phyloP scores from a whole-genome alignment of 2,888 invertebrate genomes.

The Diarsia brunnea region DNA sequence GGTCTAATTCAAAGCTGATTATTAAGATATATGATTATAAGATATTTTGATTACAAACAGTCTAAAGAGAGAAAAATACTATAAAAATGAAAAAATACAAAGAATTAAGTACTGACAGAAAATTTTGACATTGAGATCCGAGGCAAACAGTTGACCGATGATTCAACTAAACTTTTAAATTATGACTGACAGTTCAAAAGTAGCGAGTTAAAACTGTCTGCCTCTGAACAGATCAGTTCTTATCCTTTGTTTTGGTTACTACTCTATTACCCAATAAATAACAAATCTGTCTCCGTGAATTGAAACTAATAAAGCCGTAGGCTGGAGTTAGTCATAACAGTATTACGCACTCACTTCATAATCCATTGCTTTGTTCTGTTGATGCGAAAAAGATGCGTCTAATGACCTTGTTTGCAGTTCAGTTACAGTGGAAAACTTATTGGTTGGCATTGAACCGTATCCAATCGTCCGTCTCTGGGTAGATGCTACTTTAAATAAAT shows the following conservation, averaged over 20 bases:
- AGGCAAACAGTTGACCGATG: neutral
- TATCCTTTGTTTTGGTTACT: slow-evolving; percentile 47
- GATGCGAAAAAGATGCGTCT: neutral
- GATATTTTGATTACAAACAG: neutral
- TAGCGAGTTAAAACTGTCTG: slow-evolving; percentile 6
- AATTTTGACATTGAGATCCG: neutral
- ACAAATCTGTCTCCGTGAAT: slow-evolving; percentile 54
- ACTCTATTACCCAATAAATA: slow-evolving; percentile 44
- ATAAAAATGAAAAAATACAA: neutral
- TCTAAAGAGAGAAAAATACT: neutral
- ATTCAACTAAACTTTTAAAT: slow-evolving; percentile 23
- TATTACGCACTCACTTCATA: slow-evolving; percentile 17
- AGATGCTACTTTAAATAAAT: neutral
- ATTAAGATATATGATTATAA: too few species aligned
- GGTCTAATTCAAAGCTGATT: neutral
- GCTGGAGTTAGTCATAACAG: slow-evolving; percentile 45
- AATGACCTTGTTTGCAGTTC: slow-evolving; percentile 18
- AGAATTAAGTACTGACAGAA: neutral
- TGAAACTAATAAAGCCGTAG: slow-evolving; percentile 40
- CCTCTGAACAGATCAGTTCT: slow-evolving; percentile 11
- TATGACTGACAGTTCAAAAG: slow-evolving; percentile 32
- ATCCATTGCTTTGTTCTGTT: slow-evolving; percentile 24
- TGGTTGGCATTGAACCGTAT: neutral
- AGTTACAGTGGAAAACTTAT: neutral
- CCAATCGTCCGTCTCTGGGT: neutral